phyloP scores from a whole-genome alignment of 64 coral and sea anemone genomes.

The Astreopora myriophthalma region DNA sequence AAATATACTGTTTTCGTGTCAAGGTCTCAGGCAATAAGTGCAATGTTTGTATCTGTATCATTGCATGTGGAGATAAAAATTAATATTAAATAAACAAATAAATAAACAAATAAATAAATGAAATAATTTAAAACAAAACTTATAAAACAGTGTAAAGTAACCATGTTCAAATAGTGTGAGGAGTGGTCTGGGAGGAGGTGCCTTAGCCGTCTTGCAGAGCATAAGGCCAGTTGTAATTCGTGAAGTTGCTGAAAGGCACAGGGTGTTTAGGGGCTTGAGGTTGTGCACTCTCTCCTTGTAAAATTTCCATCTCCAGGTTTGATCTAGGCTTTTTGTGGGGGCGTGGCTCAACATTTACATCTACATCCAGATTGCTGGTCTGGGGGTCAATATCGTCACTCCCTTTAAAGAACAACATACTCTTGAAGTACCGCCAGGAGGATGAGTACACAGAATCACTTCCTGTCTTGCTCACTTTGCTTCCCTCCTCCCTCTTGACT shows the following conservation, averaged over 20 bases:
- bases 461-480: background rate
- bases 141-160: background rate
- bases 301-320: constrained; percentile 44
- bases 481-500: constrained; percentile 57
- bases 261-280: background rate
- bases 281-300: constrained; percentile 26
- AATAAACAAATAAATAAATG: background rate
- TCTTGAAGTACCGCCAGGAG: constrained; percentile 48
- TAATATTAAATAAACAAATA: background rate
- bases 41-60: background rate
- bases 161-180: background rate
- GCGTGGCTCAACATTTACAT: constrained; percentile 23
- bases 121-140: background rate
- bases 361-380: constrained; percentile 36
- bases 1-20: background rate
- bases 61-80: background rate
- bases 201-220: constrained; percentile 19
- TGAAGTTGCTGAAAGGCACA: constrained; percentile 34
- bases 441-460: constrained; percentile 13
- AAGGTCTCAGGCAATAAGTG: background rate
- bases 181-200: background rate
- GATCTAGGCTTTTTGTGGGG: constrained; percentile 44
- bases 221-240: constrained; percentile 45
- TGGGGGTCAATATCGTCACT: constrained; percentile 62
- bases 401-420: constrained; percentile 64